These are phyloP conservation scores for Philantomba maxwellii DNA, from an alignment of 2,113 vertebrate species.

Conservation along the genomic window DNA sequence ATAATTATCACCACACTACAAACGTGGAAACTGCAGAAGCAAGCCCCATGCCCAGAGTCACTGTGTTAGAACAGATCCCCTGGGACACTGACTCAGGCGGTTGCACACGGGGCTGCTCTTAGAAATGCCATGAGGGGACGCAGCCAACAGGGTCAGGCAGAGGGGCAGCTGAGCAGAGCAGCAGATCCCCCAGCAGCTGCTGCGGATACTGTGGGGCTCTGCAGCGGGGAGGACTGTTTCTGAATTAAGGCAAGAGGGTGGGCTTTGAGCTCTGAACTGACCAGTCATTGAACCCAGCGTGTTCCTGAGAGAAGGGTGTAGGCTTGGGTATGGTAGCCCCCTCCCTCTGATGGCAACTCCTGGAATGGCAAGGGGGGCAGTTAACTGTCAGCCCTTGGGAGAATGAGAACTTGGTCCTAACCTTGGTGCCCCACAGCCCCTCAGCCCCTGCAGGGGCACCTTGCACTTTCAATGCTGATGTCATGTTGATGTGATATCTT, in stretches of 20 bases:
- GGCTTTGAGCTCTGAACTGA: neutral
- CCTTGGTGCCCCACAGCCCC: neutral
- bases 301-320: neutral
- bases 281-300: neutral
- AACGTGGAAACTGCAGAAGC: neutral
- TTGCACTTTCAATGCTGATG: neutral
- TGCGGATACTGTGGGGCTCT: rapidly evolving
- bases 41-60: neutral
- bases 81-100: neutral
- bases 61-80: neutral
- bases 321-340: too few species aligned
- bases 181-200: neutral
- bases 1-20: neutral
- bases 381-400: too few species aligned
- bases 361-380: rapidly evolving
- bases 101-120: neutral
- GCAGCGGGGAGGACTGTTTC: neutral
- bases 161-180: neutral
- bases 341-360: neutral
- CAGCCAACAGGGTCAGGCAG: neutral
- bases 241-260: neutral
- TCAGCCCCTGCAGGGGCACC: neutral
- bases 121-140: neutral
- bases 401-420: neutral
- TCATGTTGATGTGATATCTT: neutral